Base-by-base conservation (phyloP, 2,113 vertebrate species). In the Indri indri region DNA sequence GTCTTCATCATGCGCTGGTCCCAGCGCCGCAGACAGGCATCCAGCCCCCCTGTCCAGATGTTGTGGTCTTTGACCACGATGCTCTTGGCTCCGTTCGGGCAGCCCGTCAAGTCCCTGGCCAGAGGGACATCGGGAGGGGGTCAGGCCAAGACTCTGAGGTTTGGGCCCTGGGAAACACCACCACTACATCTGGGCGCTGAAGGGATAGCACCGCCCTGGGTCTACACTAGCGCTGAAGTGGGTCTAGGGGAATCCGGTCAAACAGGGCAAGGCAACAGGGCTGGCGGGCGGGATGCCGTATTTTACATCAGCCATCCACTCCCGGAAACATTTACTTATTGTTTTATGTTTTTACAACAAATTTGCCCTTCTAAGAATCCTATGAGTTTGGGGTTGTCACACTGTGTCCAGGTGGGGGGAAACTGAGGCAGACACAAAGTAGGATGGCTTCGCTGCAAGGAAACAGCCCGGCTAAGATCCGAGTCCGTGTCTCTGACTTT, bases 21-120 rank as follows among this genome's bases (percentile, higher is more conserved):
- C 97, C 95, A 97, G 84, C 76, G 37, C 1, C 71, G 76, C 76
- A 97, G 92, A 14, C 34, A 71, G 34, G 90, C 52, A 0, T 95
- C 95, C 45, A 77, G 88, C 2, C 97, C 92, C 25, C 97, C 96
- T 0, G 59, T 25, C 97, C 97, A 98, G 63, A 97, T 0, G 0
- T 2, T 25, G n/a, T 47, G 17, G 11, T n/a, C 85, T 42, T 66
- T 94, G 25, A 96, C 13, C 2, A 20, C 88, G 0, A 97, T 20
- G 59, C 22, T 88, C 57, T 30, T 96, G 63, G 81, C 81, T 1
- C 88, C 63, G 1, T 61, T 42, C 0, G 0, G 34, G 2, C 16
- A 45, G 5, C 80, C 52, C 0, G 0, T 9, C 7, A 97, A 54
- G 84, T 98, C 87, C 70, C 97, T 98, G 80, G 63, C 7, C 71